A percentile compares a stretch with the other conserved stretches of the same genome.
These are phyloP conservation scores for Camponotus floridanus DNA, from an alignment of 1,140 invertebrate genomes.

Conservation along the genomic window DNA sequence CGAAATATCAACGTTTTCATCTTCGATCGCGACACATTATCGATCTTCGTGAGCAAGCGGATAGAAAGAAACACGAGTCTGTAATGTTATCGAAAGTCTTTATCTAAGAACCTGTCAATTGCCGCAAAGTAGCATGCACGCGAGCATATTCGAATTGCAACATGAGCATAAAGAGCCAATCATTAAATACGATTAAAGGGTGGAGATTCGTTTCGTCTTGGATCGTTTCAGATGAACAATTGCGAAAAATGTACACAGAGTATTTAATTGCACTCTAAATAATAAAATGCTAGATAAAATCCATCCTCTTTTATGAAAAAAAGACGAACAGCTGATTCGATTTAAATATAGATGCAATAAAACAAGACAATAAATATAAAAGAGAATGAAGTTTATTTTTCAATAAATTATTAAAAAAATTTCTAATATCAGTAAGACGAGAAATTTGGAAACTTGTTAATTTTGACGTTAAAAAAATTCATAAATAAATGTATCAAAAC, in stretches of 20 bases:
- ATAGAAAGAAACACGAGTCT: conserved; percentile 48
- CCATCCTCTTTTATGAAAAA: background rate
- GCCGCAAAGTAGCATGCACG: conserved; percentile 57
- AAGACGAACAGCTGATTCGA: background rate
- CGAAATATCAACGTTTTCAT: conserved; percentile 45
- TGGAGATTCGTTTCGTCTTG: conserved; percentile 23
- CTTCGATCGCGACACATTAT: conserved; percentile 32
- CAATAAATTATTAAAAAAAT: background rate
- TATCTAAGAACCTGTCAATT: conserved; percentile 65
- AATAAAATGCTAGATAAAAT: background rate
- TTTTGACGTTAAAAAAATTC: background rate
- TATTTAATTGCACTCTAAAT: conserved; percentile 6
- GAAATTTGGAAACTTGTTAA: background rate
- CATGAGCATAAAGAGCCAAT: conserved; percentile 50
- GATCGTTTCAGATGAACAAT: background rate
- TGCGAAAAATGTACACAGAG: background rate
- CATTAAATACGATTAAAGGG: conserved; percentile 60
- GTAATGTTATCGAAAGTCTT: conserved; percentile 58
- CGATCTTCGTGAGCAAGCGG: conserved; percentile 52
- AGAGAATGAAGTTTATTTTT: background rate
- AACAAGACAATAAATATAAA: background rate
- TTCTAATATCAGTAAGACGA: background rate
- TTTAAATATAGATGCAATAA: background rate
- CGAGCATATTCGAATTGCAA: conserved; percentile 44
- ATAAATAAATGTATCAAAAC: background rate